Conservation (phyloP, 2,113 vertebrate species). For the Pteronura brasiliensis region DNA sequence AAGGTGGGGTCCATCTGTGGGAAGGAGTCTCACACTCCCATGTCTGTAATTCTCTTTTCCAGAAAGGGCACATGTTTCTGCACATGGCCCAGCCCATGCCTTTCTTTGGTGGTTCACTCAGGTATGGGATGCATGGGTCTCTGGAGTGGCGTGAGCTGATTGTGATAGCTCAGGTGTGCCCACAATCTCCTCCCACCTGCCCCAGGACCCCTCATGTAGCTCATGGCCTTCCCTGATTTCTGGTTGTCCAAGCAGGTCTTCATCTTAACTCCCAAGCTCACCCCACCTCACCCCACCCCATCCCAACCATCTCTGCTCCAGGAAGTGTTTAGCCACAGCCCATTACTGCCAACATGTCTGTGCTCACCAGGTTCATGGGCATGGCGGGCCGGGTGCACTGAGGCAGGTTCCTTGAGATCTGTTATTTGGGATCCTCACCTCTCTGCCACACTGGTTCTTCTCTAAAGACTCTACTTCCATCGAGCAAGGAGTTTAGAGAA, state of each 20-base stretch:
- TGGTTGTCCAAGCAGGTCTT: neutral
- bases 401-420: neutral
- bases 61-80: neutral
- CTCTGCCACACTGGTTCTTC: fast-evolving
- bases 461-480: neutral
- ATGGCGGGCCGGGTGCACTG: fast-evolving
- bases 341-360: neutral
- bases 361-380: neutral
- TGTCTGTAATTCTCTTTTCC: neutral
- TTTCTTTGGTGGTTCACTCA: neutral
- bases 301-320: neutral
- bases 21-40: too few relatives aligned
- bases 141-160: neutral
- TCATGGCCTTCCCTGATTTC: neutral
- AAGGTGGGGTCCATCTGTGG: fast-evolving
- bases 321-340: neutral
- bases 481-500: neutral
- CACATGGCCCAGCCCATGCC: fast-evolving
- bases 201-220: fast-evolving
- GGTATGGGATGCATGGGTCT: neutral
- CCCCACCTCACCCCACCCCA: neutral
- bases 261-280: neutral
- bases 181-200: neutral
- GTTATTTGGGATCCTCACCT: neutral
- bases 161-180: neutral